phyloP scores from a whole-genome alignment of 2,113 vertebrate genomes.

The Polypterus bichir region DNA sequence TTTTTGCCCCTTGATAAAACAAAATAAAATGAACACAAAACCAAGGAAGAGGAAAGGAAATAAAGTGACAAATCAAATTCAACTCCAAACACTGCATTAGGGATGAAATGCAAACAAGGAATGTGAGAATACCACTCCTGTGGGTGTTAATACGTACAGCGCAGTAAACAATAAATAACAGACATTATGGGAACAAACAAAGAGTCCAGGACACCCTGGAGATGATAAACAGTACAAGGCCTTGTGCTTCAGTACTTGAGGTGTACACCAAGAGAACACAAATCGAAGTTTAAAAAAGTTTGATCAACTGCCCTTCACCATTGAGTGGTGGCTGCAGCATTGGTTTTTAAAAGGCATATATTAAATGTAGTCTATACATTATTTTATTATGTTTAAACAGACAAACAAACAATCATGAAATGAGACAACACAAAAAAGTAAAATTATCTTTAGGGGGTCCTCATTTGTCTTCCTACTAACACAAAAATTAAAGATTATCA shows the following conservation, averaged over 20 bases:
- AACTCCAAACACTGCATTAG: constrained; percentile 25
- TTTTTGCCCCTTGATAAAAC: constrained; percentile 7
- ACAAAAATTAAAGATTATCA: neutral
- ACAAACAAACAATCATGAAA: too few species aligned
- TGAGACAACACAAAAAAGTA: too few species aligned
- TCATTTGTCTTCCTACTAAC: neutral
- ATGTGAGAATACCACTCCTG: too few species aligned
- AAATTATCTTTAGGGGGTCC: too few species aligned
- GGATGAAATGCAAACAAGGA: constrained; percentile 11
- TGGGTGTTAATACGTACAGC: too few species aligned
- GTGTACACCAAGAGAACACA: neutral
- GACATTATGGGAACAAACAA: neutral
- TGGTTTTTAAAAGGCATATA: too few species aligned
- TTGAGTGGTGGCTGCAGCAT: too few species aligned
- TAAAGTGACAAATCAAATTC: constrained; percentile 17
- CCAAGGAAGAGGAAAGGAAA: constrained; percentile 1
- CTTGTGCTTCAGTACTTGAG: neutral
- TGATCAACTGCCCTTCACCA: too few species aligned
- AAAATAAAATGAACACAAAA: neutral
- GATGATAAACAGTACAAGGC: constrained; percentile 1
- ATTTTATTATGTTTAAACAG: too few species aligned
- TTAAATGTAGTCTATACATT: too few species aligned
- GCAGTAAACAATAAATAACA: constrained; percentile 10
- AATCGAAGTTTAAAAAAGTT: neutral
- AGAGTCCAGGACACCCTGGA: neutral